phyloP scores from a whole-genome alignment of 2,113 vertebrate genomes.

The Tetraodon nigroviridis region DNA sequence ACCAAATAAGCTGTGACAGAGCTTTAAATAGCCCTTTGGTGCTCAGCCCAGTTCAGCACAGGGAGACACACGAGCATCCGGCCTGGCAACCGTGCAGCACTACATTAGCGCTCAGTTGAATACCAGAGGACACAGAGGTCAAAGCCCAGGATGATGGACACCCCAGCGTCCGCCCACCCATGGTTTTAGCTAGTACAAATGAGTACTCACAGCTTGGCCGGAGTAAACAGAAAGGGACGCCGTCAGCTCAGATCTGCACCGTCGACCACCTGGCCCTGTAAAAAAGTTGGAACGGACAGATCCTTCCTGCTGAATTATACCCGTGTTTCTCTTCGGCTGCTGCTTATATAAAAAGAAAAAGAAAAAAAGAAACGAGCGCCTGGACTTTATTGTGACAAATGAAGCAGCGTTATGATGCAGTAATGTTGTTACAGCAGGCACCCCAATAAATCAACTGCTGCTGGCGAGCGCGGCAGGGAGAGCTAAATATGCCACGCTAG shows the following conservation, averaged over 20 bases:
- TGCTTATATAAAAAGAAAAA: constrained; percentile 2
- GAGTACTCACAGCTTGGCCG: not conserved
- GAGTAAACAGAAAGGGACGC: constrained; percentile 13
- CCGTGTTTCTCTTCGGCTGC: constrained; percentile 12
- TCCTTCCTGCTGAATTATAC: constrained; percentile 25
- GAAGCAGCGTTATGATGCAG: constrained; percentile 6
- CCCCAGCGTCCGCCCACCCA: not conserved
- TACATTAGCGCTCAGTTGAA: too few relatives aligned
- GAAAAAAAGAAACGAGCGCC: not conserved
- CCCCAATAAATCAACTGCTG: constrained; percentile 16
- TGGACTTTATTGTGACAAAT: constrained; percentile 25
- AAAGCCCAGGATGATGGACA: too few relatives aligned
- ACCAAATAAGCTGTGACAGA: too few relatives aligned
- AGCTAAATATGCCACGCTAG: not conserved
- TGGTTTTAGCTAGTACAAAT: constrained; percentile 1
- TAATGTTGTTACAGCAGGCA: constrained; percentile 2
- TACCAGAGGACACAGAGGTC: too few relatives aligned
- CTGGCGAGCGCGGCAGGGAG: not conserved
- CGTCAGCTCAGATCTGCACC: constrained; percentile 34
- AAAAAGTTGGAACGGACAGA: constrained; percentile 18
- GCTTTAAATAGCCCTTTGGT: too few relatives aligned
- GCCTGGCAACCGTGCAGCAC: too few relatives aligned
- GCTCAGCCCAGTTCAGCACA: too few relatives aligned
- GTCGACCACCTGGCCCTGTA: not conserved
- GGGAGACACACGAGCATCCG: too few relatives aligned